phyloP scores from a whole-genome alignment of 2,113 vertebrate species.

The Rhynchomys soricoides region DNA sequence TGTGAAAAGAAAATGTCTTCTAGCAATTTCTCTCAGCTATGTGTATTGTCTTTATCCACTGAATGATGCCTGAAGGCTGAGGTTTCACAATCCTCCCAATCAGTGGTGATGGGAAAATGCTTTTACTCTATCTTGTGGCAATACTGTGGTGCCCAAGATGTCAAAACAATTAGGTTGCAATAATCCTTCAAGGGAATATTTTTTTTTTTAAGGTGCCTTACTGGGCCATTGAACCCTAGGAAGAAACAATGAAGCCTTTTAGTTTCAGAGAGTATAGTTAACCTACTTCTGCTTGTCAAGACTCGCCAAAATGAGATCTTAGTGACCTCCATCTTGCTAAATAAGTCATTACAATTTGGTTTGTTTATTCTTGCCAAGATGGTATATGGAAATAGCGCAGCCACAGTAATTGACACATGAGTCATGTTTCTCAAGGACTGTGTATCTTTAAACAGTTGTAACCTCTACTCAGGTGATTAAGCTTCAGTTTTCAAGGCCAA shows the following conservation, averaged over 20 bases:
- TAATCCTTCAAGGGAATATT: slow-evolving; percentile 72
- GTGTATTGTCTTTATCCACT: slow-evolving; percentile 28
- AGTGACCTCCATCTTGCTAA: slow-evolving; percentile 78
- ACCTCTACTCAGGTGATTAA: background rate
- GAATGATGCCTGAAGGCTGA: background rate
- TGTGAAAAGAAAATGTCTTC: slow-evolving; percentile 35
- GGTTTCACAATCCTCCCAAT: slow-evolving; percentile 66
- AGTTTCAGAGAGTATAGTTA: slow-evolving; percentile 75
- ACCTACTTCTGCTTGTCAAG: slow-evolving; percentile 76
- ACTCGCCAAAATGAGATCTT: slow-evolving; percentile 66
- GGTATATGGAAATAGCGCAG: slow-evolving; percentile 8
- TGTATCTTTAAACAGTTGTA: background rate
- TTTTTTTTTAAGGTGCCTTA: slow-evolving; percentile 79
- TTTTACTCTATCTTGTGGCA: slow-evolving; percentile 62
- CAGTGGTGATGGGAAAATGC: slow-evolving; percentile 66
- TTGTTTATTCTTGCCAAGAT: slow-evolving; percentile 74
- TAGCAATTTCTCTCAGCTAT: background rate
- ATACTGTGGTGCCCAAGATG: slow-evolving; percentile 70
- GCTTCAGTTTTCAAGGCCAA: background rate
- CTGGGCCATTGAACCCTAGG: slow-evolving; percentile 70
- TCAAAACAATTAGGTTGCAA: slow-evolving; percentile 74
- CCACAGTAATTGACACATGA: background rate
- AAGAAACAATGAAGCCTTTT: slow-evolving; percentile 79
- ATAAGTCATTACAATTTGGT: slow-evolving; percentile 74
- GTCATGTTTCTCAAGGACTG: background rate